A percentile compares a stretch with the other conserved stretches of the same genome.
Evolutionary conservation across 2,113 vertebrate genomes (phyloP).

Genomic region (Romanogobio albipinnatus): DNA sequence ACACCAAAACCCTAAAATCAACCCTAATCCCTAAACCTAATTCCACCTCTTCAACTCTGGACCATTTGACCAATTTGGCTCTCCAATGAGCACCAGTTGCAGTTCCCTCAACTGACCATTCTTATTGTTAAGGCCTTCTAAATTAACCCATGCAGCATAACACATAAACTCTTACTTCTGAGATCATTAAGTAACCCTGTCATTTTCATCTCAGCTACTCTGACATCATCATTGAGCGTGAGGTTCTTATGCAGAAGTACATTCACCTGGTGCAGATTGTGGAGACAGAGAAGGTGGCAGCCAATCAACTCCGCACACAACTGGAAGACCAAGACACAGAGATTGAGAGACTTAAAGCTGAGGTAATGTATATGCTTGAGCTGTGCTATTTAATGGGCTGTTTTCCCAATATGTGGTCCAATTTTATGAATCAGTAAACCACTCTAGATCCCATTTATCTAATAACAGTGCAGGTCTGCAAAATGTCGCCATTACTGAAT

Average conservation of each 20-base stretch:
- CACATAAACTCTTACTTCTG: background rate
- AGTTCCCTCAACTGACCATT: background rate
- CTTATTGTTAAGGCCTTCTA: background rate
- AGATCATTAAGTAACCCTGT: background rate
- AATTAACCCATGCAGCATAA: background rate
- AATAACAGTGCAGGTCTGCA: conserved; percentile 19
- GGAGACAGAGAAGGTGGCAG: conserved; percentile 94
- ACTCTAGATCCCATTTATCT: conserved; percentile 23
- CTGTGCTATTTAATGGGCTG: background rate
- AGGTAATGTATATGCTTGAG: conserved; percentile 73
- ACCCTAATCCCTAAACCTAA: too few species aligned
- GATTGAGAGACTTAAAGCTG: conserved; percentile 94
- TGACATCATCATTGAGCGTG: conserved; percentile 91
- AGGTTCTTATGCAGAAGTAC: conserved; percentile 97
- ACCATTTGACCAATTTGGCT: too few species aligned
- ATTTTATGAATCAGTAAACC: conserved; percentile 15
- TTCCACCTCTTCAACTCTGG: too few species aligned
- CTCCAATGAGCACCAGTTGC: background rate
- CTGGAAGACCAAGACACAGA: conserved; percentile 97
- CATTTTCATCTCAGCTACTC: conserved; percentile 80
- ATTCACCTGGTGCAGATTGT: conserved; percentile 96
- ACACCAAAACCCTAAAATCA: too few species aligned
- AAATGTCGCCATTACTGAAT: conserved; percentile 6
- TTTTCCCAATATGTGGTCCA: background rate
- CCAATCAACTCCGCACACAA: conserved; percentile 94